Percentiles rank a stretch among this genome's conserved stretches.
Evolutionary conservation across 2,888 invertebrate genomes (phyloP).

Genomic region (Blastobasis lacticolella): DNA sequence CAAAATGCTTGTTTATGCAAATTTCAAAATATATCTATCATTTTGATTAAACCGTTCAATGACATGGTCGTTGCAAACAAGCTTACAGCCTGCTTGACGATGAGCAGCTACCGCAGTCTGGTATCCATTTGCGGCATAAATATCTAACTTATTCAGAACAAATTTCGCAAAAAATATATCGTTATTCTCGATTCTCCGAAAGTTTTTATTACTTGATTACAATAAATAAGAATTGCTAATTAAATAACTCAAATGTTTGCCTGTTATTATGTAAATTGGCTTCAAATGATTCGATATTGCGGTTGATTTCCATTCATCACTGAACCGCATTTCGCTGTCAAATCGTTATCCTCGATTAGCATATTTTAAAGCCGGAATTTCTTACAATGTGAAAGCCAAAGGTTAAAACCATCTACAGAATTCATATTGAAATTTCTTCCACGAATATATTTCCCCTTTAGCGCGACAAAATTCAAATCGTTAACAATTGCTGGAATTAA

Average conservation of each 20-base stretch:
- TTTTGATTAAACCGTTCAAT: too few species aligned
- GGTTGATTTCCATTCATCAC: constrained; percentile 42
- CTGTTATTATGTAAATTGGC: constrained; percentile 38
- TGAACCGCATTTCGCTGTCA: constrained; percentile 37
- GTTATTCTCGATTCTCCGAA: constrained; percentile 10
- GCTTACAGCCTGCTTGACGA: too few species aligned
- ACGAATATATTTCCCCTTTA: background rate
- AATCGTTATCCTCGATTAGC: constrained; percentile 33
- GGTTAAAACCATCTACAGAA: constrained; percentile 10
- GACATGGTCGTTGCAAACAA: too few species aligned
- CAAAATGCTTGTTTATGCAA: too few species aligned
- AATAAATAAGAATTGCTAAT: constrained; percentile 28
- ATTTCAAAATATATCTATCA: too few species aligned
- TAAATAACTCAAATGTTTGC: constrained; percentile 35
- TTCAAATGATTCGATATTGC: constrained; percentile 33
- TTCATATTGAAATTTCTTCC: too few species aligned
- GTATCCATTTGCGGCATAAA: too few species aligned
- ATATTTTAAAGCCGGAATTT: constrained; percentile 25
- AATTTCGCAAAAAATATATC: constrained; percentile 2
- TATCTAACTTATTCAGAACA: too few species aligned
- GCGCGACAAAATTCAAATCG: constrained; percentile 3
- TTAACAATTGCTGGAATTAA: constrained; percentile 10
- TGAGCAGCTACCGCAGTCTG: too few species aligned
- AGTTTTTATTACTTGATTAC: constrained; percentile 30
- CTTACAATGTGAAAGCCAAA: constrained; percentile 15